Base-by-base conservation (phyloP, 2,888 invertebrate genomes). In the Orthonychiurus folsomi region DNA sequence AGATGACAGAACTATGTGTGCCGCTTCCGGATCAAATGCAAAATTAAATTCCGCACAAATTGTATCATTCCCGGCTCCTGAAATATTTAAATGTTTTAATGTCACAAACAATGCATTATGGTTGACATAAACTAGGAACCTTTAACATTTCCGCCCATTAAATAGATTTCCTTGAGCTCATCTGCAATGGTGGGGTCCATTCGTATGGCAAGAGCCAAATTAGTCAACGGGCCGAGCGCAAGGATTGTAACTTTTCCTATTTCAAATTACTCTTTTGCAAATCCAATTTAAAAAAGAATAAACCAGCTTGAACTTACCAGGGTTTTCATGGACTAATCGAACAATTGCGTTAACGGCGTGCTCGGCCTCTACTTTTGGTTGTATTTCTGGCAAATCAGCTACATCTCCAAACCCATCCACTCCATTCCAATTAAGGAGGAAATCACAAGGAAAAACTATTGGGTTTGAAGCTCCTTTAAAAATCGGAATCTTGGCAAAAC, bases 41-140 rank as follows among this genome's bases (percentile, higher is more conserved):
- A 82, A 82, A 73, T 82, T 82, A 74, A 80, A 82, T 69, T 82
- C 82, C 1, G 78, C 79, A 26, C 76, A 70, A 3, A 73, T 63
- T 1, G 74, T 74, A 20, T 72, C 69, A 61, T 77, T 77, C 1
- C 77, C 77, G 21, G 73, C 64, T 52, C 74, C 76, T 76, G 61
- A 25, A 61, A 48, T n/a, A 48, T 48, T 48, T 48, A 12, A 12
- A 48, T n/a, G n/a, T 15, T 48, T 15, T n/a, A 48, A 48, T n/a
- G 48, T 48, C 48, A 48, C n/a, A 48, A 48, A 48, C 48, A 48
- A 48, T 12, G 48, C 48, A 48, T 48, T 12, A 15, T 20, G n/a
- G 12, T 37, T 9, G 12, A n/a, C 37, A 2, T 66, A n/a, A n/a
- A n/a, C n/a, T n/a, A n/a, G n/a, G n/a, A n/a, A 77, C 79, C 79